phyloP scores from a whole-genome alignment of 1,140 invertebrate genomes.

The Apis dorsata region DNA sequence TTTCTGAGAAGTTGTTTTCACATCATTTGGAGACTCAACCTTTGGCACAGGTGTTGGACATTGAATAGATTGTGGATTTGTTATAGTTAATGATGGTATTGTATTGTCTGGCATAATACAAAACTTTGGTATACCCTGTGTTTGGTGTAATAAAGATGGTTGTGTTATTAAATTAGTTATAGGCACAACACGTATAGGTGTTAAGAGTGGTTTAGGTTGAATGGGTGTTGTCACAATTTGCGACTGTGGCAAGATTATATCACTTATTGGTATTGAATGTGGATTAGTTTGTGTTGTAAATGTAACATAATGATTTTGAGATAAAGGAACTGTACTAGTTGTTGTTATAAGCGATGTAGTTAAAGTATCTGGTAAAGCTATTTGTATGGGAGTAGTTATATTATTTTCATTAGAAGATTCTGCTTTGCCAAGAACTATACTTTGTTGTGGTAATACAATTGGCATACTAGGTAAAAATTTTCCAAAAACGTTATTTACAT shows the following conservation, averaged over 20 bases:
- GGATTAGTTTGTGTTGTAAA: constrained; percentile 47
- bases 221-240: constrained; percentile 51
- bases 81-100: constrained; percentile 4
- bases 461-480: constrained; percentile 64
- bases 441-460: constrained; percentile 63
- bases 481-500: constrained; percentile 58
- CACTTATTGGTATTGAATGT: constrained; percentile 63
- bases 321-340: background rate
- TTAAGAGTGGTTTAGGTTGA: constrained; percentile 66
- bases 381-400: background rate
- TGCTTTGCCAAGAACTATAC: constrained; percentile 31
- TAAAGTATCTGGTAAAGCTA: background rate
- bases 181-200: constrained; percentile 73
- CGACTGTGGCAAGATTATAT: constrained; percentile 63
- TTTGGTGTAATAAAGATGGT: constrained; percentile 74
- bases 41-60: constrained; percentile 13
- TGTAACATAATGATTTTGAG: constrained; percentile 42
- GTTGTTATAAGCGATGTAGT: background rate
- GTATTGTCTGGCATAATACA: constrained; percentile 73
- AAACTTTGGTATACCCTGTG: constrained; percentile 75
- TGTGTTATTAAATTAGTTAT: constrained; percentile 74
- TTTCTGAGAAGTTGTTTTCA: background rate
- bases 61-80: constrained; percentile 25
- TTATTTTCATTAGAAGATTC: constrained; percentile 1
- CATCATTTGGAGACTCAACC: background rate